A percentile compares a stretch with the other conserved stretches of the same genome.
These are phyloP conservation scores for Aselliscus stoliczkanus DNA, from an alignment of 2,797 vertebrate species.

Conservation along the genomic window DNA sequence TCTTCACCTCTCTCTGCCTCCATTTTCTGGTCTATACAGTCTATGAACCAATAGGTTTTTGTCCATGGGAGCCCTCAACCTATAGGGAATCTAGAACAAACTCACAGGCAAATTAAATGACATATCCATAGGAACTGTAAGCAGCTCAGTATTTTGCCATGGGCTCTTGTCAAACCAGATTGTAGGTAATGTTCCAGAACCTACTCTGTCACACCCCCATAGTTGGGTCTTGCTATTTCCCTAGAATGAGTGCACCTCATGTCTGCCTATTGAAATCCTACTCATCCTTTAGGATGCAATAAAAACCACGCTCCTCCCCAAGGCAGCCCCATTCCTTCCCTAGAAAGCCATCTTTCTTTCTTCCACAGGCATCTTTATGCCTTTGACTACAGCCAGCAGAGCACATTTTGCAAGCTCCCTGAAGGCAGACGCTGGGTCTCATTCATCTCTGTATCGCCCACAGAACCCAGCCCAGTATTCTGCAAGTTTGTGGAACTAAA, in stretches of 20 bases:
- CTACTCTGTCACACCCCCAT: background rate
- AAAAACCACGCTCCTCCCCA: background rate
- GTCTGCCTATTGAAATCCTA: background rate
- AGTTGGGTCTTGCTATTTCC: background rate
- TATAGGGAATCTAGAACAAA: background rate
- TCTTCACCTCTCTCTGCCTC: background rate
- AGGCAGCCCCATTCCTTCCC: background rate
- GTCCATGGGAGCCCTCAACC: background rate
- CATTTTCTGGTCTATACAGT: background rate
- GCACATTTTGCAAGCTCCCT: background rate
- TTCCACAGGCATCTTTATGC: background rate
- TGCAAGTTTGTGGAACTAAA: conserved; percentile 25
- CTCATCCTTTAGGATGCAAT: background rate
- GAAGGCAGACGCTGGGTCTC: background rate
- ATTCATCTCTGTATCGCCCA: background rate
- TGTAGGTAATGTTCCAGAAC: background rate
- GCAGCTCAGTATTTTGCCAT: too few relatives aligned
- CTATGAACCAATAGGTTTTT: background rate
- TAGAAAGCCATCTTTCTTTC: background rate
- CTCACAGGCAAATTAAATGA: background rate
- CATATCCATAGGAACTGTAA: background rate
- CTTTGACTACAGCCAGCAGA: background rate
- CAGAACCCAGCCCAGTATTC: background rate
- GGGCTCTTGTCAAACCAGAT: background rate
- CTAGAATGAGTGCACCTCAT: background rate